Conservation (phyloP, 2,113 vertebrate species). For the Stictonetta naevosa region DNA sequence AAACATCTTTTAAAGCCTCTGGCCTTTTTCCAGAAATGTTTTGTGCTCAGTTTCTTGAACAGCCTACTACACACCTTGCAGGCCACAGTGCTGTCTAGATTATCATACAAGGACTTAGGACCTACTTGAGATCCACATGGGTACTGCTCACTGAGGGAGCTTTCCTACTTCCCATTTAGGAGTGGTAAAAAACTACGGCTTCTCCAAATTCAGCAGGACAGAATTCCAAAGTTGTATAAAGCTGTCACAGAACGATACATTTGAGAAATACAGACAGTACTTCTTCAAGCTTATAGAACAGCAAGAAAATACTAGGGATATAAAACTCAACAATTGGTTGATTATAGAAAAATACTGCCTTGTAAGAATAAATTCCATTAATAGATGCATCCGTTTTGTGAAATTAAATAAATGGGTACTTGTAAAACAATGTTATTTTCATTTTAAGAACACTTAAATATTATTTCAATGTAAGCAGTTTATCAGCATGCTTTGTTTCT, state of each 20-base stretch:
- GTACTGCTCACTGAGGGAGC: not conserved
- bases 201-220: not conserved
- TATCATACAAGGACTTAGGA: not conserved
- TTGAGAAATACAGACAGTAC: not conserved
- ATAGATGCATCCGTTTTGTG: not conserved
- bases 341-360: not conserved
- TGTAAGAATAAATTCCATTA: not conserved
- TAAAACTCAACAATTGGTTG: not conserved
- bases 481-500: not conserved
- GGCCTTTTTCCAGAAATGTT: not conserved
- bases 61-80: not conserved
- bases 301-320: not conserved
- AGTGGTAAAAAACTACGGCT: not conserved
- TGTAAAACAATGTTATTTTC: not conserved
- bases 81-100: not conserved
- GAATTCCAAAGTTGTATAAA: not conserved
- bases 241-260: not conserved
- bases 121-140: fast-evolving
- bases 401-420: not conserved
- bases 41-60: not conserved
- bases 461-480: no score
- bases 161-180: not conserved
- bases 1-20: not conserved
- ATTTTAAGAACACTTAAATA: not conserved
- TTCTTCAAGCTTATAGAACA: not conserved